A percentile compares a stretch with the other conserved stretches of the same genome.
phyloP scores from a whole-genome alignment of 1,140 invertebrate genomes.

The Rhizoglyphus robini region DNA sequence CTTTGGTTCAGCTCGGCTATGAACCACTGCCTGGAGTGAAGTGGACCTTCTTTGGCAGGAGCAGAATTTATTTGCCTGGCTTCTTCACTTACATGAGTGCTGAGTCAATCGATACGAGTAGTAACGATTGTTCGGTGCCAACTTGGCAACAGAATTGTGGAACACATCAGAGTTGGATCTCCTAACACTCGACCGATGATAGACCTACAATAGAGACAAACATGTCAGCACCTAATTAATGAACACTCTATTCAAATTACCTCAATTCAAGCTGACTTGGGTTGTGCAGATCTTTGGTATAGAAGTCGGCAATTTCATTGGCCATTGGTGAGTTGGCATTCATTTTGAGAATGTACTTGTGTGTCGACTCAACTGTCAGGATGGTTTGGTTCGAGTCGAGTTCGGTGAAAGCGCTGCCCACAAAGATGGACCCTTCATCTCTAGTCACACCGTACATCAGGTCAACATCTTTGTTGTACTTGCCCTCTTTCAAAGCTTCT shows the following conservation, averaged over 20 bases:
- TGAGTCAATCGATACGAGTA: no score
- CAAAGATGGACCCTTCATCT: not conserved
- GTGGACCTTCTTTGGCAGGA: no score
- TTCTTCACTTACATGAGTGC: no score
- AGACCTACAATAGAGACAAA: no score
- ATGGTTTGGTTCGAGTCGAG: not conserved
- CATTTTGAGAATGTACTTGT: not conserved
- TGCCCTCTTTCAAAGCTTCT: not conserved
- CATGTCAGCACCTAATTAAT: constrained; percentile 2
- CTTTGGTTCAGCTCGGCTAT: no score
- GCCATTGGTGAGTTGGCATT: not conserved
- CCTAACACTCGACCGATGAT: no score
- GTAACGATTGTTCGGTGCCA: no score
- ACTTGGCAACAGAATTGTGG: no score
- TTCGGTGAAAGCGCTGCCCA: not conserved
- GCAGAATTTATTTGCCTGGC: no score
- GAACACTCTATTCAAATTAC: not conserved
- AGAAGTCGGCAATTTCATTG: not conserved
- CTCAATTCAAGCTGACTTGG: not conserved
- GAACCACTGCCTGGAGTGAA: no score
- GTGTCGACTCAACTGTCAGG: not conserved
- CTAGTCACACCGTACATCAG: no score
- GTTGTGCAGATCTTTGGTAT: not conserved
- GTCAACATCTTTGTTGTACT: not conserved
- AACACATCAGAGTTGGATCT: no score